Base-by-base conservation (phyloP, 2,113 vertebrate genomes). In the Apodemus speciosus region DNA sequence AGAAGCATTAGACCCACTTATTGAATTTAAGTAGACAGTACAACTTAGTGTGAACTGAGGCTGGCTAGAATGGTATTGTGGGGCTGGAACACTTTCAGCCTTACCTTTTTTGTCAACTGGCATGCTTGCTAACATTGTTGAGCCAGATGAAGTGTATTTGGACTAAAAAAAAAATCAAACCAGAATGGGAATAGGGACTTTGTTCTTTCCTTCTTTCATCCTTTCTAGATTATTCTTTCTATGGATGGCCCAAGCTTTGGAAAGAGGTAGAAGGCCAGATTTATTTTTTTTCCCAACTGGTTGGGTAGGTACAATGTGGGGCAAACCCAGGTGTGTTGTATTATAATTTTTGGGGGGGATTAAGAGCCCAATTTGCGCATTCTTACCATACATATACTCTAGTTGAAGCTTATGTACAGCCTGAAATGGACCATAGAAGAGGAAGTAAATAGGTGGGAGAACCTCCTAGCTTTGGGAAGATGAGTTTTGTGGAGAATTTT, bases 191-290 rank as follows among this genome's bases (percentile, higher is more conserved):
- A 9, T 86, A 27, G 32, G 46, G 49, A 91, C 21, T 35, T 56
- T 58, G 46, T 32, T 81, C 32, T 93, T 91, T 68, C 49, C 25
- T 77, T 64, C 30, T 64, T 89, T 95, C 38, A 88, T 6, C 7
- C 20, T 83, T 95, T 64, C 62, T 93, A 69, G 35, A 92, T 27
- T 85, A 73, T 93, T 93, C n/a, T 87, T 92, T 71, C 53, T 71
- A 91, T 46, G n/a, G 32, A 87, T 46, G 79, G 40, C 43, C 90
- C 56, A 90, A 85, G 18, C n/a, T 92, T 46, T 88, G 7, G 64
- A 90, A 80, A 32, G 4, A 90, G 16, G 9, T 38, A 38, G 51
- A 92, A 90, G 43, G 14, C n/a, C 25, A 87, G 53, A 23, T 16
- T 32, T 85, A 38, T 38, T 43, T 76, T 94, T n/a, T n/a, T 46